Conservation (phyloP, 2,113 vertebrate species). For the Hiodon tergisus region DNA sequence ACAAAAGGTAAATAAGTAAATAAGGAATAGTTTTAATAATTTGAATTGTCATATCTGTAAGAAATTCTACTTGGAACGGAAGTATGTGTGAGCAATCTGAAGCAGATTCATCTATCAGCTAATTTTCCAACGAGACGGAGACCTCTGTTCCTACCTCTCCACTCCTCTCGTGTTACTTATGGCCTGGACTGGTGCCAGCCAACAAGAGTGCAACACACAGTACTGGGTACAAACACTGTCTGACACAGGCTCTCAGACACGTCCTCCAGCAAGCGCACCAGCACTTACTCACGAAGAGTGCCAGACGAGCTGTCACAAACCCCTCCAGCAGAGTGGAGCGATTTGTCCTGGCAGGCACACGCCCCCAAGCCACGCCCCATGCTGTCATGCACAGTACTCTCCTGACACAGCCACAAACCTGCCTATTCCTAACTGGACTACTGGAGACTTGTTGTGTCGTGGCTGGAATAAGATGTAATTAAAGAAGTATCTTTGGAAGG, state of each 20-base stretch:
- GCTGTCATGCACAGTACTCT: too few species aligned
- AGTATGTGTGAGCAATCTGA: too few species aligned
- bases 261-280: not conserved
- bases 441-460: constrained; percentile 43
- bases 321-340: not conserved
- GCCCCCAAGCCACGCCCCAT: not conserved
- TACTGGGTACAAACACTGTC: constrained; percentile 49
- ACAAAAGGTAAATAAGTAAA: too few species aligned
- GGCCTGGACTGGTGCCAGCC: constrained; percentile 52
- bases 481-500: constrained; percentile 64
- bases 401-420: too few species aligned
- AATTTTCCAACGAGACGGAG: too few species aligned
- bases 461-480: constrained; percentile 69
- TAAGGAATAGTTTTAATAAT: too few species aligned
- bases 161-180: not conserved
- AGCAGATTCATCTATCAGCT: too few species aligned
- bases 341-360: not conserved
- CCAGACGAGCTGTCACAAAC: not conserved
- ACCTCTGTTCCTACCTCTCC: not conserved
- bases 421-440: too few species aligned
- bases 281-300: not conserved
- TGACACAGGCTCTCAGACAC: not conserved
- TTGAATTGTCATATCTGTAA: too few species aligned
- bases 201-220: constrained; percentile 49
- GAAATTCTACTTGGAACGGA: too few species aligned